Evolutionary conservation across 64 coral and sea anemone genomes (phyloP), one percentile per base, ranked within the genome.

Genomic region (Pocillopora verrucosa): DNA sequence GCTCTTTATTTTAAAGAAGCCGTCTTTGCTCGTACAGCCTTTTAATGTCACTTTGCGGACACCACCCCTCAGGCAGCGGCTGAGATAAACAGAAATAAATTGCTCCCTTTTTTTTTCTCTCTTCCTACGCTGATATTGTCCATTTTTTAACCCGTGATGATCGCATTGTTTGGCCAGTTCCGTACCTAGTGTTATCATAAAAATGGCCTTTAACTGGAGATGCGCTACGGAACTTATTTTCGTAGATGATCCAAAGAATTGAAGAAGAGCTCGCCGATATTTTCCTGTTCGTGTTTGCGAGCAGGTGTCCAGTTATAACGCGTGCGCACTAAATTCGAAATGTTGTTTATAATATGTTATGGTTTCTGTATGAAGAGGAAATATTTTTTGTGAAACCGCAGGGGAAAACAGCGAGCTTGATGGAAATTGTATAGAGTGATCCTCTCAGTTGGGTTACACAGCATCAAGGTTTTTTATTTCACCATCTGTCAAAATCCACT

Each of bases 151-250:
- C 20, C 13, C 17, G 19, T 85, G 82, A 85, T 69, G 37, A 20
- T 13, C 1, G 7, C 41, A 20, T 70, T 25, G 82, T 83, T 83
- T 83, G 35, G 38, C 56, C 24, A 85, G 82, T 72, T 85, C 82
- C 82, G 63, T 25, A 41, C 22, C 10, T 17, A 35, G 61, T 69
- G 81, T 84, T 84, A 70, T 85, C 82, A 45, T 13, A 12, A 58
- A 85, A 85, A 72, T 85, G 16, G 58, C 25, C 63, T 38, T 72
- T n/a, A 85, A 85, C 72, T 20, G 82, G 72, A 83, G 72, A 72
- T 85, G 82, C 51, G 37, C 64, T 65, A n/a, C 22, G 6, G 35
- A 72, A 41, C 65, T 20, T 72, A 85, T 72, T 72, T 85, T 85
- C 25, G 72, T 83, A 67, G 34, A 65, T 85, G 82, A 85, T 65